Percentiles rank a stretch among this genome's conserved stretches.
These are phyloP conservation scores for Alaudala cheleensis DNA, from an alignment of 2,113 vertebrate genomes.

Conservation along the genomic window DNA sequence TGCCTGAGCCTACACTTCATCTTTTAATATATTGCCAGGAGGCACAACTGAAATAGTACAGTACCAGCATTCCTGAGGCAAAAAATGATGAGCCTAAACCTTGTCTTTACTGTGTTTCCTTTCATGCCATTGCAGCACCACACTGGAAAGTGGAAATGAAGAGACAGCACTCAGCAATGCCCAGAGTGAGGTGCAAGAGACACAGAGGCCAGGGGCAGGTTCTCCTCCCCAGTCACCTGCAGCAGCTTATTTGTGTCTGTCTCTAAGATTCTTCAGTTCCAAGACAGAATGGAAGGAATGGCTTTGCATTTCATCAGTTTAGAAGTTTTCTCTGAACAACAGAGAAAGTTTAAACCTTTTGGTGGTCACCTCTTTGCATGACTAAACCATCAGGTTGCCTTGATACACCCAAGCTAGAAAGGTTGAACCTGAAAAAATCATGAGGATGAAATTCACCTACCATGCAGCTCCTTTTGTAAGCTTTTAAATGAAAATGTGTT, in stretches of 20 bases:
- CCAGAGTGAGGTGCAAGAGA: background rate
- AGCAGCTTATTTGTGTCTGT: background rate
- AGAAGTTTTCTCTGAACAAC: background rate
- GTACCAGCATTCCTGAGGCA: background rate
- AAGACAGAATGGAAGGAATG: background rate
- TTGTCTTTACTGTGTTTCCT: background rate
- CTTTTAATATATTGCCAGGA: background rate
- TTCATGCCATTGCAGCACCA: background rate
- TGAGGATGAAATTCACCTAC: background rate
- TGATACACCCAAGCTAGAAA: background rate
- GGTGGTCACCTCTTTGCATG: background rate
- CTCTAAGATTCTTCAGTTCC: background rate
- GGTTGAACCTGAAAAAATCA: background rate
- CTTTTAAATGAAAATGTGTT: background rate
- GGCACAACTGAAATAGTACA: background rate
- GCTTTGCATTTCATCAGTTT: background rate
- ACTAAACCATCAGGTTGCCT: background rate
- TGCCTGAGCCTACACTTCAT: background rate
- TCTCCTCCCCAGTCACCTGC: background rate
- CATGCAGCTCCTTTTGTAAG: background rate
- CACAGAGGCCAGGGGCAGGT: accelerated
- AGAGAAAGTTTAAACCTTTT: background rate
- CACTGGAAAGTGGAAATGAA: background rate
- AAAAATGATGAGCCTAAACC: background rate
- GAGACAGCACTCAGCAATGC: background rate